Evolutionary conservation across 2,888 invertebrate species (phyloP), one percentile per base, ranked within the genome.

Genomic region (Nudaria mundana): DNA sequence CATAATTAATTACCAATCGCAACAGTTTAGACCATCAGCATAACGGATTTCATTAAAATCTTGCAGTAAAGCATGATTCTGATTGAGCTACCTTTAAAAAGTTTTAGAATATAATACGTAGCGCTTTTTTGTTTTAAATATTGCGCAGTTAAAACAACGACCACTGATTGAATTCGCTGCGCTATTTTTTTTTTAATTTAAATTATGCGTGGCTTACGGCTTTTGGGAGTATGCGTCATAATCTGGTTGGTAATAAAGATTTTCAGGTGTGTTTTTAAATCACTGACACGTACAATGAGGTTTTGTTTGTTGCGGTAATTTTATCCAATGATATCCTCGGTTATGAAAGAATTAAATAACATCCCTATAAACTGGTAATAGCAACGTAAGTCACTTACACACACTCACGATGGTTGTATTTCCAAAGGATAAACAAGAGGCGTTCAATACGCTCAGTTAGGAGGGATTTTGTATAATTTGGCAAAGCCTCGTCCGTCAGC

Each of bases 91-190:
- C 15, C 10, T 24, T 24, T 15, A 15, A 7, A 24, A 24, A 10
- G 3, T 16, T 15, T 15, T 25, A n/a, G 5, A 15, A 11, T 10
- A 15, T 18, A n/a, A 14, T 25, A 14, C 14, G 29, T 14, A 23
- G 8, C 7, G 6, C 48, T 47, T 51, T 42, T 48, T 5, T 24
- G 40, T 50, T 46, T 48, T 41, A 50, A 40, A 44, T 46, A 37
- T 37, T 52, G 43, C 40, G 30, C 32, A 47, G 48, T 37, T 51
- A 50, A 62, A 56, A 60, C 55, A 62, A 63, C 53, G 38, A 47
- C 29, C 37, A 43, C 40, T 56, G 44, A 66, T 66, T 52, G 55
- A 37, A 59, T 66, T 58, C 11, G 63, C 46, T 49, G 33, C 55
- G 52, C 43, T 25, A n/a, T n/a, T n/a, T n/a, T 5, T 31, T 24